Evolutionary conservation across 1,140 invertebrate genomes (phyloP), one percentile per base, ranked within the genome.

Genomic region (Drosophila santomea): DNA sequence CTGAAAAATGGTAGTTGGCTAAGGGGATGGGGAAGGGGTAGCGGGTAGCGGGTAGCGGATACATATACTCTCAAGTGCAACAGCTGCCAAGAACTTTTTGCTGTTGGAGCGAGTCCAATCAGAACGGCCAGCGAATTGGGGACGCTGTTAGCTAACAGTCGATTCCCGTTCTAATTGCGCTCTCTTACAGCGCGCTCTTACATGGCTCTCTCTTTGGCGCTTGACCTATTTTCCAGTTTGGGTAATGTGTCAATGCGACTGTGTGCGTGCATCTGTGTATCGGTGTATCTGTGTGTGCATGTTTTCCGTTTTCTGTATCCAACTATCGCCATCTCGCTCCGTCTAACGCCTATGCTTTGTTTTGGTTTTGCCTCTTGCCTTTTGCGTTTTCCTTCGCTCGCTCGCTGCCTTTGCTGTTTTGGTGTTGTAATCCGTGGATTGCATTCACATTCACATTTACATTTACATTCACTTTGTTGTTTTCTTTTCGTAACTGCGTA

Each of bases 171-270:
- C 82, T 85, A 84, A 84, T 85, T 84, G 55, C 62, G n/a, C 17
- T 67, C 41, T 67, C 35, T 75, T 72, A 45, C 8, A 41, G 8
- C 38, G 57, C 54, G 4, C 43, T 28, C 25, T 3, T 28, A 28
- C 28, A 32, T 32, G 32, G 23, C 45, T 25, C 20, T 47, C 45
- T 54, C 43, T 52, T 38, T 23, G 35, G 38, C 74, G 45, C 67
- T 84, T 88, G 84, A 88, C 84, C 84, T 80, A 88, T 88, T 88
- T 88, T 88, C 84, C 83, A 84, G 84, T 84, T 88, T 82, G 59
- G 66, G 78, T 86, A 80, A 84, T 74, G 63, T 81, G 74, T 74
- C 74, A 64, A 52, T 69, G 64, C 59, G 74, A 28, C 20, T 68
- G 48, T 62, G 36, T 57, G 41, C 43, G 43, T 28, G 23, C 15